Percentiles rank a stretch among this genome's conserved stretches.
Evolutionary conservation across 2,888 invertebrate species (phyloP).

Genomic region (Drosophila mimetica): DNA sequence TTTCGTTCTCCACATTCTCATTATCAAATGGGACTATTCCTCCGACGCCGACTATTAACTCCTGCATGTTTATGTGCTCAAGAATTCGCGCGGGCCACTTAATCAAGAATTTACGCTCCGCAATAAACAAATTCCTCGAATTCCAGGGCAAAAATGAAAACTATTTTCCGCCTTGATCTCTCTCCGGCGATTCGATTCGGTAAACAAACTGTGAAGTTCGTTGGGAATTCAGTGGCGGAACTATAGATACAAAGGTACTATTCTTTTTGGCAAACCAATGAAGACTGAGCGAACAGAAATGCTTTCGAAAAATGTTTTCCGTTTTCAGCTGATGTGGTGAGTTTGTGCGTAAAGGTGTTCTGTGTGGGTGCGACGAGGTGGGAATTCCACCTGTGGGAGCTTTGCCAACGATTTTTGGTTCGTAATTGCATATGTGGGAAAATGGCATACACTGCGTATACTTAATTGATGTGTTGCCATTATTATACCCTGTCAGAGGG

Average conservation of each 20-base stretch:
- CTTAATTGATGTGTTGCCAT: neutral
- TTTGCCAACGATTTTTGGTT: neutral
- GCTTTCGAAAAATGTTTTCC: constrained; percentile 34
- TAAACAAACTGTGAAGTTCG: constrained; percentile 56
- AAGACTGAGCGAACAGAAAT: constrained; percentile 42
- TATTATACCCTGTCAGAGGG: neutral
- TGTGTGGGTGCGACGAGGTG: constrained; percentile 49
- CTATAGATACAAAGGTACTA: neutral
- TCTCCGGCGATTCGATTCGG: constrained; percentile 35
- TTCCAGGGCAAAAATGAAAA: constrained; percentile 69
- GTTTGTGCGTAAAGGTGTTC: constrained; percentile 48
- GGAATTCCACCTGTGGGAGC: constrained; percentile 31
- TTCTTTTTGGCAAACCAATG: constrained; percentile 32
- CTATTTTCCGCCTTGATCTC: constrained; percentile 47
- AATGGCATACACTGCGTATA: neutral
- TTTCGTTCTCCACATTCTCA: constrained; percentile 32
- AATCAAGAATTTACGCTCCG: constrained; percentile 41
- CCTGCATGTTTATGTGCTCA: constrained; percentile 65
- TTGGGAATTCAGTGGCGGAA: constrained; percentile 1
- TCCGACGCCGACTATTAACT: constrained; percentile 60
- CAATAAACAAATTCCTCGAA: constrained; percentile 71
- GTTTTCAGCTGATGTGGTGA: constrained; percentile 40
- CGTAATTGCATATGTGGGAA: neutral
- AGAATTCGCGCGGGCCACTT: constrained; percentile 47
- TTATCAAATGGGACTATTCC: constrained; percentile 50